phyloP scores from a whole-genome alignment of 1,140 invertebrate genomes.

The Neelides sp. region DNA sequence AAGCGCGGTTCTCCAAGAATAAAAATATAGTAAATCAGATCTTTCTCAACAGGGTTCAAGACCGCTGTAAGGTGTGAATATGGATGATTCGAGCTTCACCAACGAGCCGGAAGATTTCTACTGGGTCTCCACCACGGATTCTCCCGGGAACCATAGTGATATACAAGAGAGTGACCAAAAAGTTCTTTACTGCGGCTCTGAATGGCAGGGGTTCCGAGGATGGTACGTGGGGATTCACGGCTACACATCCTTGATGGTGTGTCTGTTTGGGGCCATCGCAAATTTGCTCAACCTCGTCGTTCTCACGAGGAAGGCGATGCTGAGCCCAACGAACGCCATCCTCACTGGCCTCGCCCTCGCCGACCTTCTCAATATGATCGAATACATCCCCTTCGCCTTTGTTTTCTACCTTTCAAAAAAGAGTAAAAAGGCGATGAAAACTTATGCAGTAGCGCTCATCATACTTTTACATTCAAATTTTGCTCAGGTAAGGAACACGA shows the following conservation, averaged over 20 bases:
- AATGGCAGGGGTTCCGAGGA: slow-evolving; percentile 2
- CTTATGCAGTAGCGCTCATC: slow-evolving; percentile 66
- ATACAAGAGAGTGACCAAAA: no score
- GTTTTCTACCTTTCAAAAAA: slow-evolving; percentile 14
- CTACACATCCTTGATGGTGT: slow-evolving; percentile 62
- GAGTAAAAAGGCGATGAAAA: slow-evolving; percentile 31
- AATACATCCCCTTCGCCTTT: slow-evolving; percentile 28
- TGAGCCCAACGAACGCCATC: slow-evolving; percentile 44
- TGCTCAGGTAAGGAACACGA: slow-evolving; percentile 36
- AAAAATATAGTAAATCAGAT: no score
- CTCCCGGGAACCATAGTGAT: not conserved
- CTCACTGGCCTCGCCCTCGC: slow-evolving; percentile 44
- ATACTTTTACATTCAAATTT: slow-evolving; percentile 73
- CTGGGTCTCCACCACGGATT: not conserved
- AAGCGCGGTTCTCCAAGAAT: no score
- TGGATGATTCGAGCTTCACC: no score
- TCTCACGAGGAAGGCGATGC: slow-evolving; percentile 55
- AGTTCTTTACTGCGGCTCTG: slow-evolving; percentile 13
- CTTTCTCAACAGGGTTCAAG: no score
- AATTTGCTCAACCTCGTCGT: slow-evolving; percentile 92
- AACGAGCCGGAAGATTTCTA: no score
- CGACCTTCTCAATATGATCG: slow-evolving; percentile 43
- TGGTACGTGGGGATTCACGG: slow-evolving; percentile 45
- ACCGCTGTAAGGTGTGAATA: no score
- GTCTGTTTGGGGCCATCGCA: slow-evolving; percentile 78